phyloP scores from a whole-genome alignment of 2,888 invertebrate genomes.

The Erebia epiphron region DNA sequence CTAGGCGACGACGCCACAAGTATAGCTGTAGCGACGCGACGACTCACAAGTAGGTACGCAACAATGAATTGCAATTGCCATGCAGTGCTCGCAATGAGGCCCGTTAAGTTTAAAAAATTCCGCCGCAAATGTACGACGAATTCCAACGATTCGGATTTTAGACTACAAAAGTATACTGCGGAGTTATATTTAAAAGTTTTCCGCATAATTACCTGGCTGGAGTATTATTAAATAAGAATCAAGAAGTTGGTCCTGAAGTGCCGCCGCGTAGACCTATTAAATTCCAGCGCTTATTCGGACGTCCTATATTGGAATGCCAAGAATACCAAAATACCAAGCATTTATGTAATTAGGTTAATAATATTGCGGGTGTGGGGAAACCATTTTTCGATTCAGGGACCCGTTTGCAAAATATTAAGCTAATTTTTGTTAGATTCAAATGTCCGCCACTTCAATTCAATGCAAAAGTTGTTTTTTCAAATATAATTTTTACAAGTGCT shows the following conservation, averaged over 20 bases:
- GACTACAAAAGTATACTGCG: constrained; percentile 10
- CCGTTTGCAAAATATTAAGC: no score
- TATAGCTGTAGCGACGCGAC: neutral
- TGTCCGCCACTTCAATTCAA: no score
- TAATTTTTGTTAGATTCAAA: no score
- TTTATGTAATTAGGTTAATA: neutral
- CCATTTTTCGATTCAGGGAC: no score
- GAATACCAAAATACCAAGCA: no score
- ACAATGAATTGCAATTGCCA: constrained; percentile 33
- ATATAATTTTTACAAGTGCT: no score
- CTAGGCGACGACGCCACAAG: neutral
- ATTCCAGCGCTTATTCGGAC: neutral
- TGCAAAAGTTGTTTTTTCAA: no score
- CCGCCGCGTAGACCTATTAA: neutral
- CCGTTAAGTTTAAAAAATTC: constrained; percentile 22
- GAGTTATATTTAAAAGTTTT: constrained; percentile 12
- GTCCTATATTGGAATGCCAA: neutral
- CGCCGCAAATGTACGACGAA: constrained; percentile 29
- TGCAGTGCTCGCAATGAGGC: constrained; percentile 29
- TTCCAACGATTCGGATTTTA: constrained; percentile 22
- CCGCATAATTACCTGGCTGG: neutral
- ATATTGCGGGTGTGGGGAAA: neutral
- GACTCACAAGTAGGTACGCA: constrained; percentile 18
- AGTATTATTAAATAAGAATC: neutral
- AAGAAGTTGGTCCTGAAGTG: neutral